A percentile compares a stretch with the other conserved stretches of the same genome.
Evolutionary conservation across 2,888 invertebrate genomes (phyloP).

Genomic region (Cheilosia vernalis): DNA sequence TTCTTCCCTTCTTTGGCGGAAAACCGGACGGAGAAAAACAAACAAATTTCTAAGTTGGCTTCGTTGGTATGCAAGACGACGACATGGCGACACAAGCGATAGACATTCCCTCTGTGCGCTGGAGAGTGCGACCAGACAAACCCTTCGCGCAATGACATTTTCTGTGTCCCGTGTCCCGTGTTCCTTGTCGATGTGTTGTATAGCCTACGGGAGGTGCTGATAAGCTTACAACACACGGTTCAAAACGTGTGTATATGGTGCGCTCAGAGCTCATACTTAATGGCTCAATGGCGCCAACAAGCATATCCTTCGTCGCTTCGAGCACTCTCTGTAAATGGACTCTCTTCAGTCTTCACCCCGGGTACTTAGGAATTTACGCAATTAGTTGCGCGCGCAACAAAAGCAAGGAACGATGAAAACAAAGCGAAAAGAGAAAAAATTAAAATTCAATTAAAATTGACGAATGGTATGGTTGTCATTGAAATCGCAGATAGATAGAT

Average conservation of each 20-base stretch:
- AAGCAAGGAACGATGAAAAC: conserved; percentile 18
- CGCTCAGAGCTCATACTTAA: conserved; percentile 49
- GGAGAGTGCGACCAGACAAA: conserved; percentile 55
- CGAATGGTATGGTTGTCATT: conserved; percentile 73
- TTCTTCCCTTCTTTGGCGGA: conserved; percentile 48
- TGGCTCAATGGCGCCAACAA: conserved; percentile 74
- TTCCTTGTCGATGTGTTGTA: too few relatives aligned
- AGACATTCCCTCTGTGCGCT: conserved; percentile 43
- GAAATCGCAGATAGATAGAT: conserved; percentile 67
- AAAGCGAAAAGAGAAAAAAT: conserved; percentile 45
- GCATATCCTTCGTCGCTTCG: conserved; percentile 73
- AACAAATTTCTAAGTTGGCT: conserved; percentile 61
- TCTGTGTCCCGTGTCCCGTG: conserved; percentile 38
- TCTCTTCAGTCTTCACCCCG: conserved; percentile 1
- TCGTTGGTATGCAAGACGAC: conserved; percentile 26
- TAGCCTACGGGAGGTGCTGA: conserved; percentile 72
- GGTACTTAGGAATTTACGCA: conserved; percentile 71
- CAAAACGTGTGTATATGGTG: conserved; percentile 17
- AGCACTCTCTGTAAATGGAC: conserved; percentile 23
- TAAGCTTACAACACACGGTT: conserved; percentile 53
- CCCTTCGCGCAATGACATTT: conserved; percentile 73
- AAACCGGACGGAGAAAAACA: conserved; percentile 65
- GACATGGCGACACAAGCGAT: conserved; percentile 47
- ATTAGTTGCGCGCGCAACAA: conserved; percentile 61
- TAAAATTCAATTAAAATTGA: conserved; percentile 74